Evolutionary conservation across 2,888 invertebrate genomes (phyloP), one percentile per base, ranked within the genome.

Genomic region (Andrena trimmerana): DNA sequence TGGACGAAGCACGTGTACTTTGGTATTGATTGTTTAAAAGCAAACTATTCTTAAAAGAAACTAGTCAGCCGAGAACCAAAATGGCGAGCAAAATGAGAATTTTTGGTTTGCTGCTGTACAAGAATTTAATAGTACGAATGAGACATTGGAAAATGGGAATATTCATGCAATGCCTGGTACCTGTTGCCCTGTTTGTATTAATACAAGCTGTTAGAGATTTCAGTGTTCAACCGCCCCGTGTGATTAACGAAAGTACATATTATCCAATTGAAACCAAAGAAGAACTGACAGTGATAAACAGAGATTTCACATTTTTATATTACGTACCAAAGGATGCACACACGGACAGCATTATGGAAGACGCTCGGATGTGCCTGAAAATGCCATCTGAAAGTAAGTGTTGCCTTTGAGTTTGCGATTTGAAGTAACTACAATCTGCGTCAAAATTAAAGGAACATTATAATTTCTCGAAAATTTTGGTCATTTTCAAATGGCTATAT

Each of bases 61-160:
- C 1, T 57, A 59, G 0, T 36, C 57, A 27, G 20, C 42, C 57
- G 5, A 13, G n/a, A 60, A 10, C 20, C 10, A 59, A 82, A 80
- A 89, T 89, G 89, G n/a, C 52, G 48, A 78, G 71, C 8, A 20
- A 42, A 4, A 52, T 81, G 5, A 88, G 89, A 77, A 88, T 90
- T n/a, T 91, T 93, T 59, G 69, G 85, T 20, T 86, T 94, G 10
- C 81, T 94, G n/a, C 77, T 94, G 66, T 87, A 90, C 78, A 94
- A 94, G 84, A 92, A 93, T 75, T 86, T 87, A n/a, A 72, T 92
- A n/a, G 90, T 93, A 7, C 90, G 94, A 20, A 91, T 87, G 52
- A 91, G 92, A 24, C 91, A 93, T 63, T 93, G 93, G 93, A 90
- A 91, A 63, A 74, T 86, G 50, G 90, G 86, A 6, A 16, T 93